Evolutionary conservation across 2,888 invertebrate genomes (phyloP).

Genomic region (Drosophila ustulata): DNA sequence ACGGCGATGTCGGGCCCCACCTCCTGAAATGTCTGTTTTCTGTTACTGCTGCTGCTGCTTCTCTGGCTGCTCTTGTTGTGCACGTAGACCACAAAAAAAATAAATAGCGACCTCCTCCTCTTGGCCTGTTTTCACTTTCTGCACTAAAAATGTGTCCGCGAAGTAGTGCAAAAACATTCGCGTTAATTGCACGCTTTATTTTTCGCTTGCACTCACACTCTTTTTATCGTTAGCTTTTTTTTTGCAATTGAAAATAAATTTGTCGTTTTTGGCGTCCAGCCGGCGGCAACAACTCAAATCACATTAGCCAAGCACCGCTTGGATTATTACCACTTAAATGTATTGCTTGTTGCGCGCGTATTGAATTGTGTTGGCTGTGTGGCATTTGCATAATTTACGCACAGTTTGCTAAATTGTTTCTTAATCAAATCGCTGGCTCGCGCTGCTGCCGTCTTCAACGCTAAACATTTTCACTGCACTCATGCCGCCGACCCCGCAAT

Average conservation of each 20-base stretch:
- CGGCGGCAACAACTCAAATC: slow-evolving; percentile 56
- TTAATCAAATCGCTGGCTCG: slow-evolving; percentile 57
- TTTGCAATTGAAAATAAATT: slow-evolving; percentile 56
- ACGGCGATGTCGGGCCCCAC: slow-evolving; percentile 52
- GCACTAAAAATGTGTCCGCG: slow-evolving; percentile 40
- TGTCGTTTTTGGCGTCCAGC: slow-evolving; percentile 62
- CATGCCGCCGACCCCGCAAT: slow-evolving; percentile 69
- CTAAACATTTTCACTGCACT: slow-evolving; percentile 74
- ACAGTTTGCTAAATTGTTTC: slow-evolving; percentile 62
- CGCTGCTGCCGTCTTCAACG: slow-evolving; percentile 68
- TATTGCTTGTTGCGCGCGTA: slow-evolving; percentile 1
- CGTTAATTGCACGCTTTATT: slow-evolving; percentile 14
- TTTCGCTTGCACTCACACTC: slow-evolving; percentile 23
- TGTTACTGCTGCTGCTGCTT: slow-evolving; percentile 51
- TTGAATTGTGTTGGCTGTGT: slow-evolving; percentile 12
- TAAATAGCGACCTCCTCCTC: slow-evolving; percentile 37
- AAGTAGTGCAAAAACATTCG: slow-evolving; percentile 60
- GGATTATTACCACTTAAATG: slow-evolving; percentile 4
- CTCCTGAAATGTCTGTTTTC: slow-evolving; percentile 64
- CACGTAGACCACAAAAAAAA: slow-evolving; percentile 72
- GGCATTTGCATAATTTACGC: slow-evolving; percentile 50
- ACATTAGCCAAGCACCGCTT: slow-evolving; percentile 16
- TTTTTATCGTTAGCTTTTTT: slow-evolving; percentile 34
- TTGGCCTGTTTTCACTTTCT: slow-evolving; percentile 64
- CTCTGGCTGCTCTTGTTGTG: slow-evolving; percentile 47